Evolutionary conservation across 2,888 invertebrate genomes (phyloP).

Genomic region (Drosophila neonasuta): DNA sequence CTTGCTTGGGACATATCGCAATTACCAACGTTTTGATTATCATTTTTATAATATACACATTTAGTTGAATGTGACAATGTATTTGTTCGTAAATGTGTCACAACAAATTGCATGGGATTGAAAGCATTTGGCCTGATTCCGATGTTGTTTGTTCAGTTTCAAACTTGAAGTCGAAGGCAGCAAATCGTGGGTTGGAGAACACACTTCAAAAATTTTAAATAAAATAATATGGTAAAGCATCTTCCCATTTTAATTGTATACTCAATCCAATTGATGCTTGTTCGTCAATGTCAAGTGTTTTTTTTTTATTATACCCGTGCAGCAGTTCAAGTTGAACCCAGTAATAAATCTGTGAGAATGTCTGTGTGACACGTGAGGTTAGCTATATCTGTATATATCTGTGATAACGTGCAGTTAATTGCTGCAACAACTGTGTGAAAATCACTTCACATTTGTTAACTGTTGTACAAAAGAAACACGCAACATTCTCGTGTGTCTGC

Average conservation of each 20-base stretch:
- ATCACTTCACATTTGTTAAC: constrained; percentile 11
- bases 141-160: constrained; percentile 52
- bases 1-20: constrained; percentile 52
- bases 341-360: constrained; percentile 21
- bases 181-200: constrained; percentile 17
- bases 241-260: background rate
- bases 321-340: constrained; percentile 14
- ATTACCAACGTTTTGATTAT: constrained; percentile 39
- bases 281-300: constrained; percentile 27
- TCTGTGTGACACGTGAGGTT: constrained; percentile 39
- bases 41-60: constrained; percentile 43
- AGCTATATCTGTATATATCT: constrained; percentile 8
- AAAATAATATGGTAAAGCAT: constrained; percentile 39
- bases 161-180: constrained; percentile 52
- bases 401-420: constrained; percentile 25
- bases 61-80: constrained; percentile 21
- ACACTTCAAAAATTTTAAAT: constrained; percentile 1
- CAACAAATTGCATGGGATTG: constrained; percentile 61
- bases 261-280: constrained; percentile 1
- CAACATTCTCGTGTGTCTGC: constrained; percentile 10
- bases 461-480: background rate
- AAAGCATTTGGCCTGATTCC: constrained; percentile 59
- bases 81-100: constrained; percentile 40
- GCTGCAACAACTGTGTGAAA: constrained; percentile 22
- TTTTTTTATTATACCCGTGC: constrained; percentile 8